These are phyloP conservation scores for Corapipo altera DNA, from an alignment of 2,113 vertebrate genomes.

Conservation along the genomic window DNA sequence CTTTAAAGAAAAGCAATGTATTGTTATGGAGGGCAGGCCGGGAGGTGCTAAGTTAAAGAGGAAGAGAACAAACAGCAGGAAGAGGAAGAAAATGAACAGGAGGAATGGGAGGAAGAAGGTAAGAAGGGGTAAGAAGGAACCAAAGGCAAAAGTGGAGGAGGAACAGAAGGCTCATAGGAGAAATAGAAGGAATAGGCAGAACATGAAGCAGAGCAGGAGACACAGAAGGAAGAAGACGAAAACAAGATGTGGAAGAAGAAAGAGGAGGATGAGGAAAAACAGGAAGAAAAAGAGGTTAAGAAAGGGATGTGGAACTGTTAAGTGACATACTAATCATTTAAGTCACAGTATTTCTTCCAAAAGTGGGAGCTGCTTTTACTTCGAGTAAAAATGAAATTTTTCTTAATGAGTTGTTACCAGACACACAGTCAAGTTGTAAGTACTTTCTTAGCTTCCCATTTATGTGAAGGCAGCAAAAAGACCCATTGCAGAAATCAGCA, in stretches of 20 bases:
- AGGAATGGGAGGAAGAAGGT: not conserved
- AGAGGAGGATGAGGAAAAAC: not conserved
- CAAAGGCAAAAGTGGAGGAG: not conserved
- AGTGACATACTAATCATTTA: not conserved
- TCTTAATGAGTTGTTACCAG: not conserved
- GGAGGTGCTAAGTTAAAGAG: not conserved
- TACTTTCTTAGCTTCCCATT: not conserved
- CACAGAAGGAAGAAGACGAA: not conserved
- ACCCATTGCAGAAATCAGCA: not conserved
- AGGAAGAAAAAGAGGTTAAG: not conserved
- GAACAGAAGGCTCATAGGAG: not conserved
- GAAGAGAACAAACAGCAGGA: not conserved
- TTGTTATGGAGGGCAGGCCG: rapidly evolving
- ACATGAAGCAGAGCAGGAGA: not conserved
- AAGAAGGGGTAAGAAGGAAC: not conserved
- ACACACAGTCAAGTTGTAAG: not conserved
- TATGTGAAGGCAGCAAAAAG: not conserved
- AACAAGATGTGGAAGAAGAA: not conserved
- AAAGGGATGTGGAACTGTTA: not conserved
- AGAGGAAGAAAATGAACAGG: not conserved
- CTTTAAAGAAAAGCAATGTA: not conserved
- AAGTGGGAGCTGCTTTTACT: not conserved
- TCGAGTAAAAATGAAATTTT: not conserved
- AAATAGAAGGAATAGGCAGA: not conserved
- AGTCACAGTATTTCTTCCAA: not conserved